Conservation (phyloP, 1,140 invertebrate species). For the Drosophila auraria region DNA sequence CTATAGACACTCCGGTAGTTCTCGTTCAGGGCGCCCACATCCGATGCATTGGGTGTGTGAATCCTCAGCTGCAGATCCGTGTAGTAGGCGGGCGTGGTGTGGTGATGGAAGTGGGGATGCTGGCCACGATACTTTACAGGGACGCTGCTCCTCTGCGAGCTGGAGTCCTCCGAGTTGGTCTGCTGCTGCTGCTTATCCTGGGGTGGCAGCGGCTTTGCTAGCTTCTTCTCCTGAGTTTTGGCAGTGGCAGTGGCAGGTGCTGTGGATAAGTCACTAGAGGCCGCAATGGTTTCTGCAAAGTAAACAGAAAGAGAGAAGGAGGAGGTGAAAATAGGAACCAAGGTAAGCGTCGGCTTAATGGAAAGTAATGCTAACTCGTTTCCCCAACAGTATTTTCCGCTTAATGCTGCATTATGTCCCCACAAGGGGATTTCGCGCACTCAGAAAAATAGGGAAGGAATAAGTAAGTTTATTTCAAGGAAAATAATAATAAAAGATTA, state of each 20-base stretch:
- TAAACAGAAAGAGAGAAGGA: slow-evolving; percentile 3
- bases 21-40: slow-evolving; percentile 75
- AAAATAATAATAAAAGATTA: neutral
- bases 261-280: slow-evolving; percentile 80
- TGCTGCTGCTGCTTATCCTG: slow-evolving; percentile 51
- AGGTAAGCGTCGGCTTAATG: slow-evolving; percentile 31
- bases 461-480: neutral
- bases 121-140: slow-evolving; percentile 67
- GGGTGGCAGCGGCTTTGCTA: slow-evolving; percentile 10
- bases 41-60: slow-evolving; percentile 74
- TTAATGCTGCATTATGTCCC: slow-evolving; percentile 33
- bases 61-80: slow-evolving; percentile 76
- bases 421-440: slow-evolving; percentile 2
- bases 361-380: slow-evolving; percentile 44
- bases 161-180: slow-evolving; percentile 57
- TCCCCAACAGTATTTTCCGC: slow-evolving; percentile 22
- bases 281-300: slow-evolving; percentile 70
- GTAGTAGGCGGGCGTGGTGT: slow-evolving; percentile 80
- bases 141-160: slow-evolving; percentile 37
- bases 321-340: neutral
- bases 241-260: slow-evolving; percentile 85
- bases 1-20: slow-evolving; percentile 80
- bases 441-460: neutral
- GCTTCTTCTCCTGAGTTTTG: slow-evolving; percentile 56
- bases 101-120: slow-evolving; percentile 81